Conservation (phyloP, 2,888 invertebrate species). For the Hypomecis punctinalis region DNA sequence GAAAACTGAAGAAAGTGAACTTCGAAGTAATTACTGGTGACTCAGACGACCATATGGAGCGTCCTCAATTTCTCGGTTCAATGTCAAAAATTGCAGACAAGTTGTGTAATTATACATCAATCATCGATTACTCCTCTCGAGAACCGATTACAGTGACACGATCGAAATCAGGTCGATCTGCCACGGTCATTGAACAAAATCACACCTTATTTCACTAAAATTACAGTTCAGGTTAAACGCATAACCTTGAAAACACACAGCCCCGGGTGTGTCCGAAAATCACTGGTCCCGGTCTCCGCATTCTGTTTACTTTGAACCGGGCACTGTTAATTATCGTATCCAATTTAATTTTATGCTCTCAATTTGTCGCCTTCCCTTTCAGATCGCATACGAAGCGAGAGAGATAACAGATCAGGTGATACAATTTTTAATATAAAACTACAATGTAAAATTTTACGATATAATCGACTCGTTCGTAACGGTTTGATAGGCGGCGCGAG, state of each 20-base stretch:
- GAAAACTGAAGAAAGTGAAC: slow-evolving; percentile 32
- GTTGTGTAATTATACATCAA: slow-evolving; percentile 60
- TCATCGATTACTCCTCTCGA: slow-evolving; percentile 59
- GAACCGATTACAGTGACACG: slow-evolving; percentile 65
- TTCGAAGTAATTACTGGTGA: slow-evolving; percentile 22
- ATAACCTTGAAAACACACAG: slow-evolving; percentile 43
- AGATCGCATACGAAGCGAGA: slow-evolving; percentile 38
- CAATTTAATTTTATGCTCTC: slow-evolving; percentile 67
- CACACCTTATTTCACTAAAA: slow-evolving; percentile 45
- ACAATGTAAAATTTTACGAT: slow-evolving; percentile 75
- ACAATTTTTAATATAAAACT: slow-evolving; percentile 60
- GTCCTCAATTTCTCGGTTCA: slow-evolving; percentile 50
- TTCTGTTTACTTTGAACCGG: slow-evolving; percentile 71
- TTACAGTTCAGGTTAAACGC: slow-evolving; percentile 49
- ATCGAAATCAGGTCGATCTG: slow-evolving; percentile 59
- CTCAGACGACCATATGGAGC: slow-evolving; percentile 39
- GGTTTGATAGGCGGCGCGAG: slow-evolving; percentile 54
- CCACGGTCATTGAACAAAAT: slow-evolving; percentile 47
- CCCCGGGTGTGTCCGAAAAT: slow-evolving; percentile 57
- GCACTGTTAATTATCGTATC: slow-evolving; percentile 69
- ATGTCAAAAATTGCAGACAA: slow-evolving; percentile 50
- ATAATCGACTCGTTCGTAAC: slow-evolving; percentile 49
- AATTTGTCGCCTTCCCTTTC: slow-evolving; percentile 50
- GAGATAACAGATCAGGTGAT: slow-evolving; percentile 57
- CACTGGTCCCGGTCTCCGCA: slow-evolving; percentile 47